Percentiles rank a stretch among this genome's conserved stretches.
These are phyloP conservation scores for Chloroceryle aenea DNA, from an alignment of 2,113 vertebrate genomes.

Conservation along the genomic window DNA sequence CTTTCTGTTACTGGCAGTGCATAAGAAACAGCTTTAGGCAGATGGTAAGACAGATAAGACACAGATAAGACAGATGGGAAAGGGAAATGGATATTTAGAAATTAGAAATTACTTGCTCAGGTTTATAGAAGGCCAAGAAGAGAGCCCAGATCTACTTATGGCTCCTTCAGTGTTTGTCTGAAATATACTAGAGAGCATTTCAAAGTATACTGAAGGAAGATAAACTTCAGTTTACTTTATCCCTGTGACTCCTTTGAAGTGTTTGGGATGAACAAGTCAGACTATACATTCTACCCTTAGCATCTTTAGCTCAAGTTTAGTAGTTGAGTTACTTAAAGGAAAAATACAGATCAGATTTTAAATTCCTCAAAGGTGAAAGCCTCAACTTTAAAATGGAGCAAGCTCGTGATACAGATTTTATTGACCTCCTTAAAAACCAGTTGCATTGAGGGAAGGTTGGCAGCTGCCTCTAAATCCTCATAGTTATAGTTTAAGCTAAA, in stretches of 20 bases:
- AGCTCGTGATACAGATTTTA: slow-evolving; percentile 27
- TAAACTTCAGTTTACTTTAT: neutral
- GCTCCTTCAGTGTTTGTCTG: neutral
- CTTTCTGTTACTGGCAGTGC: neutral
- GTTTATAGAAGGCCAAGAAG: neutral
- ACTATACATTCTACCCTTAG: neutral
- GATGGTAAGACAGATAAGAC: neutral
- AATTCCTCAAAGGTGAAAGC: slow-evolving; percentile 27
- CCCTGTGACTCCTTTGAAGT: neutral
- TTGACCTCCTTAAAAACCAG: slow-evolving; percentile 60
- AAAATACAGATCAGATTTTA: slow-evolving; percentile 18
- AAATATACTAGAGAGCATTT: neutral
- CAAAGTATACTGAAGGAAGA: neutral
- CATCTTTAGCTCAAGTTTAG: neutral
- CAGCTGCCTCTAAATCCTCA: slow-evolving; percentile 51
- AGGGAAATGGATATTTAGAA: neutral
- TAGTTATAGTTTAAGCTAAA: slow-evolving; percentile 66
- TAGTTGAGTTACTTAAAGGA: neutral
- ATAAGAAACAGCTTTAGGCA: neutral
- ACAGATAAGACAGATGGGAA: neutral
- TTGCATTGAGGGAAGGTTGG: slow-evolving; percentile 53
- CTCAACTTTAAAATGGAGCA: slow-evolving; percentile 7
- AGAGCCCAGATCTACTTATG: neutral
- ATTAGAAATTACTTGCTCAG: neutral
- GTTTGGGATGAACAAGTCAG: neutral